Evolutionary conservation across 2,888 invertebrate species (phyloP), one percentile per base, ranked within the genome.

Genomic region (Enoplolaimus lenunculus): DNA sequence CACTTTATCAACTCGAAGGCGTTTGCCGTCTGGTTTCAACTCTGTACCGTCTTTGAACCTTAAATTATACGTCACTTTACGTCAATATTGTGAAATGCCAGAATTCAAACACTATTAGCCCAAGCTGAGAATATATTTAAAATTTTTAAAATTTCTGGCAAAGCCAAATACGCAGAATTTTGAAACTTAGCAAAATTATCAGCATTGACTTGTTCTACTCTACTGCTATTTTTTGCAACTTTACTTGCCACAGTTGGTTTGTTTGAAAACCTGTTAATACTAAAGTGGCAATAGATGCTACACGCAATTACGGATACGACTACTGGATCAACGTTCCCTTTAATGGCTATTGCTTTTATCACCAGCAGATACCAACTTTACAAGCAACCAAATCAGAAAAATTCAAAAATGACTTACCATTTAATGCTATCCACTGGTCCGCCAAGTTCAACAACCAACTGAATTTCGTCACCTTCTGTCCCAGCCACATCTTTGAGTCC

Each of bases 351-450:
- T n/a, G n/a, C n/a, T n/a, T n/a, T n/a, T n/a, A n/a, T n/a, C n/a
- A n/a, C n/a, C n/a, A n/a, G n/a, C n/a, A n/a, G n/a, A n/a, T n/a
- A n/a, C n/a, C n/a, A n/a, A n/a, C n/a, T n/a, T n/a, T n/a, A n/a
- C n/a, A n/a, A n/a, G n/a, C n/a, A n/a, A n/a, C n/a, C n/a, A n/a
- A n/a, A n/a, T n/a, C n/a, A n/a, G n/a, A n/a, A n/a, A n/a, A n/a
- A n/a, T n/a, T n/a, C n/a, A n/a, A 3, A 67, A 3, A n/a, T 30
- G 33, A 87, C 89, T 87, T 84, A 93, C 93, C 93, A 94, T 82
- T 88, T 90, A 76, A 87, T 88, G 16, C 93, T 91, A 73, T 89
- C 88, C 0, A 93, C 93, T 68, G 88, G 88, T 29, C 89, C 91
- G 73, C 88, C 88, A 29, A 92, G 88, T 79, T 91, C 89, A 30